Evolutionary conservation across 2,797 vertebrate genomes (phyloP), one percentile per base, ranked within the genome.

Genomic region (Eleutherodactylus coqui): DNA sequence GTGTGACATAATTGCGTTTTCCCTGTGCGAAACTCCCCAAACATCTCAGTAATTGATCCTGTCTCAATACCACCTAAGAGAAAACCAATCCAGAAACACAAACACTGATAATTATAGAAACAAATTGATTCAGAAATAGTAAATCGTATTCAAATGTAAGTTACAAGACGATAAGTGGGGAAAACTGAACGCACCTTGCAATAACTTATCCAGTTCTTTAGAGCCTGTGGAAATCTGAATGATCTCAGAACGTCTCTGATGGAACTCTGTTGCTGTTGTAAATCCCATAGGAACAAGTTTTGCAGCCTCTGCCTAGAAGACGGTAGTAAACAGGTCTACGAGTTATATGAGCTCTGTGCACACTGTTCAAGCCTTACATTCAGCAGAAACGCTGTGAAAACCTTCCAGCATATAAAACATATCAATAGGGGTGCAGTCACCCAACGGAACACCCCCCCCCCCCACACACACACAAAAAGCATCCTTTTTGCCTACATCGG

Each of bases 1-100:
- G 97, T 99, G 90, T 99, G 98, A 90, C 98, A 99, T 86, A 99
- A 91, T 91, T 99, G 98, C 0, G 98, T 99, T 89, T 99, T 99
- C 21, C 98, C 98, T 0, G 98, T 99, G 32, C 98, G 95, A 87
- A 99, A 99, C 91, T 99, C 98, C 78, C 98, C 98, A 4, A 99
- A 99, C 94, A 99, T 96, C 90, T 99, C 97, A 13, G 98, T 99
- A 90, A 99, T 99, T 82, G 98, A 99, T 24, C 97, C 98, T 0
- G 97, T 99, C 92, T 99, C 98, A 79, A 99, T 96, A 75, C 98
- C 98, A 84, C 98, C 98, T 99, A 89, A n/a, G 32, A 17, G 19
- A 45, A 19, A 67, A 4, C 16, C 53, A 49, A n/a, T n/a, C 0
- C 14, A 64, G 0, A 10, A 67, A 3, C n/a, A 17, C 8, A 78